Percentiles rank a stretch among this genome's conserved stretches.
Conservation (phyloP, 1,140 invertebrate genomes). For the Pseudobourletiella spinata region DNA sequence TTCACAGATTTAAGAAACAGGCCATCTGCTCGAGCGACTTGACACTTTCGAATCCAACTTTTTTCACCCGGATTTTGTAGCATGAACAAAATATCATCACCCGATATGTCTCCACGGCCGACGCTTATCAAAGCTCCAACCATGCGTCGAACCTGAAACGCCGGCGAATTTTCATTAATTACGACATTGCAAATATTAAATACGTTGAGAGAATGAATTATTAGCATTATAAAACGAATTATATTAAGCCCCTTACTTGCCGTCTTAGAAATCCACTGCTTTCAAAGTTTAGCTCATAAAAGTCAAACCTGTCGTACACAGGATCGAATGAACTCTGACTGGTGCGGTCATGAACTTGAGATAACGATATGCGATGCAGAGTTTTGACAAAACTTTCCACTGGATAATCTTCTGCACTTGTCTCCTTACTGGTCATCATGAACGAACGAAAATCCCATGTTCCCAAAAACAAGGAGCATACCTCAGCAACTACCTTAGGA, state of each 20-base stretch:
- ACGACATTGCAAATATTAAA: too few species aligned
- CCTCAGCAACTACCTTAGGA: conserved; percentile 12
- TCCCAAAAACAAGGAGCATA: conserved; percentile 26
- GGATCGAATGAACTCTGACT: conserved; percentile 5
- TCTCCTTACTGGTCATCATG: conserved; percentile 1
- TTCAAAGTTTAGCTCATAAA: conserved; percentile 30
- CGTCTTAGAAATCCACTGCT: conserved; percentile 32
- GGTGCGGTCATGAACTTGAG: not conserved
- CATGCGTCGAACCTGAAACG: conserved; percentile 58
- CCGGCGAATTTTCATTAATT: too few species aligned
- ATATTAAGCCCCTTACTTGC: too few species aligned
- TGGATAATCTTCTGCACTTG: conserved; percentile 1
- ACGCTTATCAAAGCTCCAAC: conserved; percentile 53
- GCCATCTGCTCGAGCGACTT: conserved; percentile 50
- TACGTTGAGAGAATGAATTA: too few species aligned
- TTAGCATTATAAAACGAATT: conserved; percentile 33
- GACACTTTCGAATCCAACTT: conserved; percentile 50
- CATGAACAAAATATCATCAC: conserved; percentile 57
- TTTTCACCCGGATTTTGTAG: conserved; percentile 59
- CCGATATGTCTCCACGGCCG: conserved; percentile 49
- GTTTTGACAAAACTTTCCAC: conserved; percentile 21
- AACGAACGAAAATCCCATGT: conserved; percentile 26
- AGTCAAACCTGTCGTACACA: conserved; percentile 9
- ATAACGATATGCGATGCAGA: conserved; percentile 17
- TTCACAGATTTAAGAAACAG: conserved; percentile 23